These are phyloP conservation scores for Trissonchulus latispiculum DNA, from an alignment of 2,888 invertebrate genomes.

Conservation along the genomic window DNA sequence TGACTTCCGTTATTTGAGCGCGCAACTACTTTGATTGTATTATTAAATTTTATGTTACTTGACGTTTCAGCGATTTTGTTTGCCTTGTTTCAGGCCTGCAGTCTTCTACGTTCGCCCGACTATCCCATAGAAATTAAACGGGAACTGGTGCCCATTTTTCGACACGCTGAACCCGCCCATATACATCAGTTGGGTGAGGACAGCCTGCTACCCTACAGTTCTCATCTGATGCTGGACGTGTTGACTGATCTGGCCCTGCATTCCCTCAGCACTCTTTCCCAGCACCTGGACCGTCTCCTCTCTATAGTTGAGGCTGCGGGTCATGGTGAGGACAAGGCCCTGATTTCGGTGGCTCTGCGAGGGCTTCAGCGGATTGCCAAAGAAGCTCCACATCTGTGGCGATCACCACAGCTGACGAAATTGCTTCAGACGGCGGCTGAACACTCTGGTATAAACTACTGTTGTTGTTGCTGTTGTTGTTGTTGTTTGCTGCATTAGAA, in stretches of 20 bases:
- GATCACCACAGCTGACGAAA: too few relatives aligned
- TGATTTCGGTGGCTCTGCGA: not conserved
- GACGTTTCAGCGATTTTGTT: too few relatives aligned
- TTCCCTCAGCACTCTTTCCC: not conserved
- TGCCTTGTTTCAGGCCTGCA: not conserved
- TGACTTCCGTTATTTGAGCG: too few relatives aligned
- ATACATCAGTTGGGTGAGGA: not conserved
- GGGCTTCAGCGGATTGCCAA: not conserved
- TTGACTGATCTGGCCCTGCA: not conserved
- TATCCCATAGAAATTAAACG: constrained; percentile 84
- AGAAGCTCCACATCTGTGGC: not conserved
- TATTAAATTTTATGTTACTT: too few relatives aligned
- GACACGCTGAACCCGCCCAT: constrained; percentile 51
- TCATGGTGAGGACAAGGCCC: not conserved
- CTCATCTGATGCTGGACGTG: not conserved
- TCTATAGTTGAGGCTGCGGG: not conserved
- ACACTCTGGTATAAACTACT: too few relatives aligned
- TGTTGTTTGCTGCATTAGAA: too few relatives aligned
- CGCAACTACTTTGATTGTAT: too few relatives aligned
- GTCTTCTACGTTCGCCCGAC: constrained; percentile 75
- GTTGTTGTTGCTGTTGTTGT: too few relatives aligned
- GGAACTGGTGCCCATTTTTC: constrained; percentile 74
- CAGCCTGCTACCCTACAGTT: not conserved
- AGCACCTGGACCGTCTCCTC: not conserved
- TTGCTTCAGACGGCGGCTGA: too few relatives aligned